Conservation (phyloP, 2,113 vertebrate species). For the Etheostoma spectabile region DNA sequence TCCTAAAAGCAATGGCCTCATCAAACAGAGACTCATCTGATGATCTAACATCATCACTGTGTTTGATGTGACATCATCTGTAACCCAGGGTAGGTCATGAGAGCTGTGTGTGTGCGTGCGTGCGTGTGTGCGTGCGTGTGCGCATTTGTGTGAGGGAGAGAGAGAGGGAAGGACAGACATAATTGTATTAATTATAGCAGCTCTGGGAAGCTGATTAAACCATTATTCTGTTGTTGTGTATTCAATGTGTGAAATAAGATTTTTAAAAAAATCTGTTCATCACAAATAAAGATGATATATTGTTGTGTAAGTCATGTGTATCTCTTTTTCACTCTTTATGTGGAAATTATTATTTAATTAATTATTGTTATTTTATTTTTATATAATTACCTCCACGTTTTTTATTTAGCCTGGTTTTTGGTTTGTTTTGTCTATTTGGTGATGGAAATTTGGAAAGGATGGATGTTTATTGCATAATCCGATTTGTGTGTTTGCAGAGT, state of each 20-base stretch:
- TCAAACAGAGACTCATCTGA: slow-evolving; percentile 44
- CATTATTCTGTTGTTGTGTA: slow-evolving; percentile 60
- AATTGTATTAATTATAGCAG: slow-evolving; percentile 75
- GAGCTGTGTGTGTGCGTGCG: slow-evolving; percentile 22
- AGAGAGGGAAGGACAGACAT: background rate
- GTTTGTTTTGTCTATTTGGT: background rate
- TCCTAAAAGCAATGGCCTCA: slow-evolving; percentile 67
- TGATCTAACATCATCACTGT: slow-evolving; percentile 66
- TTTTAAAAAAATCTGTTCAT: slow-evolving; percentile 35
- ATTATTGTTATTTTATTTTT: too few species aligned
- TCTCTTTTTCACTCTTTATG: slow-evolving; percentile 14
- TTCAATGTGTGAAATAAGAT: slow-evolving; percentile 59
- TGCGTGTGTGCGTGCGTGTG: background rate
- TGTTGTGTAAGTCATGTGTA: slow-evolving; percentile 48
- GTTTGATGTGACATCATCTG: slow-evolving; percentile 50
- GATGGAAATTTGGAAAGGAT: background rate
- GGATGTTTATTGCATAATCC: background rate
- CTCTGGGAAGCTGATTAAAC: slow-evolving; percentile 64
- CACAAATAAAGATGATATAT: slow-evolving; percentile 74
- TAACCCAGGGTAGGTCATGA: slow-evolving; percentile 39
- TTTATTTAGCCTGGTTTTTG: background rate
- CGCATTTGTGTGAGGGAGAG: background rate
- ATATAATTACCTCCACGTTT: background rate
- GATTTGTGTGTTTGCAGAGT: background rate
- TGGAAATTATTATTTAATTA: too few species aligned